Evolutionary conservation across 2,113 vertebrate genomes (phyloP), one percentile per base, ranked within the genome.

Genomic region (Electrona antarctica): DNA sequence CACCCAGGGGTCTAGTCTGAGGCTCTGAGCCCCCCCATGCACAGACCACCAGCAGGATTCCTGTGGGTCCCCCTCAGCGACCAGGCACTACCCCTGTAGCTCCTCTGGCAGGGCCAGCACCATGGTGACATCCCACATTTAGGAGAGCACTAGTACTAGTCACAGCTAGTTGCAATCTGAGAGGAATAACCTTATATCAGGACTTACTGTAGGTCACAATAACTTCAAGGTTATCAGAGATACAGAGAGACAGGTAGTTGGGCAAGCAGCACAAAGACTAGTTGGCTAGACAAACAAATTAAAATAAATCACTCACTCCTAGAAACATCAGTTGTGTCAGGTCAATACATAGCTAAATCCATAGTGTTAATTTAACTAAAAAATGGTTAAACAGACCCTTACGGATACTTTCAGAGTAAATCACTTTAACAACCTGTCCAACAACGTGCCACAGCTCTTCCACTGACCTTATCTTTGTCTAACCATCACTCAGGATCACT

Each of bases 91-190:
- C 12, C 52, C 51, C 65, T 28, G 13, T 13, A 54, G 55, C 67
- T 50, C 58, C 58, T 67, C 52, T 55, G 60, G 58, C 71, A 81
- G 64, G 68, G 7, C 62, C 49, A 33, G 15, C 59, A 66, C 62
- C 69, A 49, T n/a, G 72, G 73, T 58, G 67, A 84, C 78, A 71
- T 69, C 73, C 61, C 70, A 45, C 77, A 88, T 89, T 84, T 81
- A 69, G 87, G 67, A 11, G 69, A 50, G 60, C 74, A 65, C 54
- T 12, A 29, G 67, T 46, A 71, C 52, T 48, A 55, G 59, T 55
- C 76, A 72, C 55, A 54, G 59, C 49, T 55, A 21, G 21, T 69
- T 69, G 69, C 61, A 69, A 41, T 21, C 21, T 41, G 33, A 4
- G 33, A 41, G 33, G 33, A 41, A 41, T 41, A 41, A 41, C 29